Evolutionary conservation across 2,113 vertebrate species (phyloP).

Genomic region (Spermophilus dauricus): DNA sequence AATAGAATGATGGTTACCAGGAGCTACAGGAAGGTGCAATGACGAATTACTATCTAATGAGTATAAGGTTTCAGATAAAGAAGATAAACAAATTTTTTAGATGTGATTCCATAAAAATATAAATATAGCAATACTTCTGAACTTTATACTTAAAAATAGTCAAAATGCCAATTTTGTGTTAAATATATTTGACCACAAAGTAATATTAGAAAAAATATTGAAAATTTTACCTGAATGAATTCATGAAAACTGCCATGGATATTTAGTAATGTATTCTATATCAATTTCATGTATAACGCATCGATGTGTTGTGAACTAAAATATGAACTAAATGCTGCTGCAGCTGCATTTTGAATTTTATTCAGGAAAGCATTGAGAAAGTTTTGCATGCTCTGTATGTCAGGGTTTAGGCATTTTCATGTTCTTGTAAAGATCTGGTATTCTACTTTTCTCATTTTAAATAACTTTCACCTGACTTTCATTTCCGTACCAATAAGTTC

Average conservation of each 20-base stretch:
- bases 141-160: not conserved
- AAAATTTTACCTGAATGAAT: not conserved
- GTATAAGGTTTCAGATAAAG: not conserved
- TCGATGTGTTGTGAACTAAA: not conserved
- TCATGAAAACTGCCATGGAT: not conserved
- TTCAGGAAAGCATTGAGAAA: not conserved
- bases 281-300: not conserved
- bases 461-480: constrained; percentile 85
- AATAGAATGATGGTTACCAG: not conserved
- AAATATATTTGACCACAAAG: not conserved
- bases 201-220: not conserved
- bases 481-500: constrained; percentile 85
- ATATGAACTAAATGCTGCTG: not conserved
- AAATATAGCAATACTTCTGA: not conserved
- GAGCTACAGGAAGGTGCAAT: rapidly evolving
- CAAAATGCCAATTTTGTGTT: not conserved
- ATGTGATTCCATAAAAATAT: not conserved
- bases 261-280: constrained; percentile 14
- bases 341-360: constrained; percentile 25
- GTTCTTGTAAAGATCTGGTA: constrained; percentile 67
- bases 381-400: not conserved
- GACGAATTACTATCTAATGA: not conserved
- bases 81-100: not conserved
- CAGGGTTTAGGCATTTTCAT: constrained; percentile 38
- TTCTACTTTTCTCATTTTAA: constrained; percentile 81